These are phyloP conservation scores for Rhynchophorus ferrugineus DNA, from an alignment of 1,140 invertebrate species.

Conservation along the genomic window DNA sequence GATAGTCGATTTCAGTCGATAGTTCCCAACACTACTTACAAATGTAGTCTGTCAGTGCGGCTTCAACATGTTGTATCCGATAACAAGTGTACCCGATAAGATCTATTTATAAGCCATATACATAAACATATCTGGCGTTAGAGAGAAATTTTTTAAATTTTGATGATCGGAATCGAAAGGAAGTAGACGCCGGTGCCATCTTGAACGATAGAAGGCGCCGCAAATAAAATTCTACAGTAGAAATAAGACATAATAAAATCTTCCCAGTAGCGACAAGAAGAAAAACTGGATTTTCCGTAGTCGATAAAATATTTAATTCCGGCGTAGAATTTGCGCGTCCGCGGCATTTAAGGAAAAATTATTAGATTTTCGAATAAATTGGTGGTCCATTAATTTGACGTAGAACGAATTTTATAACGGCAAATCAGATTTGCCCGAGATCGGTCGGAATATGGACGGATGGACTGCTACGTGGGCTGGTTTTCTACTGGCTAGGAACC, in stretches of 20 bases:
- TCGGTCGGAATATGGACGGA: conserved; percentile 12
- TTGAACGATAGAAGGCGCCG: background rate
- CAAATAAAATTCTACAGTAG: conserved; percentile 8
- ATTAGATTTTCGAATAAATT: conserved; percentile 29
- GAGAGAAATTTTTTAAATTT: too few relatives aligned
- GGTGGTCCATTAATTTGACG: conserved; percentile 24
- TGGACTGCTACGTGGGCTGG: conserved; percentile 11
- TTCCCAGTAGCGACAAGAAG: conserved; percentile 12
- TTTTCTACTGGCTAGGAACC: background rate
- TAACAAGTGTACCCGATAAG: too few relatives aligned
- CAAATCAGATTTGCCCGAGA: conserved; percentile 18
- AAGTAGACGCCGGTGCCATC: conserved; percentile 8
- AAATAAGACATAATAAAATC: conserved; percentile 6
- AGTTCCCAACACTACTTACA: too few relatives aligned
- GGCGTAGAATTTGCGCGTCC: conserved; percentile 19
- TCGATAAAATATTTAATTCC: conserved; percentile 24
- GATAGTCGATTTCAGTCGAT: too few relatives aligned
- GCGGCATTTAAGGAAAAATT: conserved; percentile 23
- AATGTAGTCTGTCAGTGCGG: too few relatives aligned
- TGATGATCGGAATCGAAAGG: background rate
- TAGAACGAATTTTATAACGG: conserved; percentile 22
- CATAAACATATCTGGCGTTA: too few relatives aligned
- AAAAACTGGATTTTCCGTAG: conserved; percentile 18
- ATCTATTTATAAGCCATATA: too few relatives aligned
- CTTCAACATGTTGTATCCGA: too few relatives aligned